These are phyloP conservation scores for Phaonia tiefii DNA, from an alignment of 2,888 invertebrate species.

Conservation along the genomic window DNA sequence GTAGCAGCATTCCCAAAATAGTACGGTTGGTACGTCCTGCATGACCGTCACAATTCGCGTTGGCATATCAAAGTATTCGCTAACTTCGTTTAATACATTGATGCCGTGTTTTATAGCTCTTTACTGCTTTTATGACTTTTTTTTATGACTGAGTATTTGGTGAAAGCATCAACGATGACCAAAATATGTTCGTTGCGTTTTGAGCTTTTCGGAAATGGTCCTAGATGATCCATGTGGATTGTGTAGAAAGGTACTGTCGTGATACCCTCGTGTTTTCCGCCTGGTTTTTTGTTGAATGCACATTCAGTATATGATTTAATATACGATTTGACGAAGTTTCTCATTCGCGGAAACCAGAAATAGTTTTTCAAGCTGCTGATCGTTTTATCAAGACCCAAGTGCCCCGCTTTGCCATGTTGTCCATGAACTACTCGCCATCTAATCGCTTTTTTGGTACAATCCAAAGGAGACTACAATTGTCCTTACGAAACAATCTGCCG, in stretches of 20 bases:
- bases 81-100: constrained; percentile 10
- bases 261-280: constrained; percentile 54
- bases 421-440: too few species aligned
- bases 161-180: constrained; percentile 52
- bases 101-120: too few species aligned
- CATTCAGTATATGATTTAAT: constrained; percentile 72
- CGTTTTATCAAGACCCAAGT: constrained; percentile 40
- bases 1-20: constrained; percentile 45
- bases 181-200: constrained; percentile 52
- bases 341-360: constrained; percentile 59
- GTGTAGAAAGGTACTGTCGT: constrained; percentile 55
- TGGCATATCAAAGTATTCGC: constrained; percentile 68
- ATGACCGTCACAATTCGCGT: constrained; percentile 69
- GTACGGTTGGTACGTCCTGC: constrained; percentile 58
- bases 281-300: constrained; percentile 72
- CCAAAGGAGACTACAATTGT: constrained; percentile 36
- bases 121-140: constrained; percentile 41
- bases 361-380: constrained; percentile 10
- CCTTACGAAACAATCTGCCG: constrained; percentile 46
- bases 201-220: constrained; percentile 52
- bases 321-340: too few species aligned
- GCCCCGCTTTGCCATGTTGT: constrained; percentile 44
- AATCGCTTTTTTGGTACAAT: constrained; percentile 57
- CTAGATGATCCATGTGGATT: constrained; percentile 49
- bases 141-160: constrained; percentile 37